These are phyloP conservation scores for Liopterus haemorrhoidalis DNA, from an alignment of 2,888 invertebrate species.

Conservation along the genomic window DNA sequence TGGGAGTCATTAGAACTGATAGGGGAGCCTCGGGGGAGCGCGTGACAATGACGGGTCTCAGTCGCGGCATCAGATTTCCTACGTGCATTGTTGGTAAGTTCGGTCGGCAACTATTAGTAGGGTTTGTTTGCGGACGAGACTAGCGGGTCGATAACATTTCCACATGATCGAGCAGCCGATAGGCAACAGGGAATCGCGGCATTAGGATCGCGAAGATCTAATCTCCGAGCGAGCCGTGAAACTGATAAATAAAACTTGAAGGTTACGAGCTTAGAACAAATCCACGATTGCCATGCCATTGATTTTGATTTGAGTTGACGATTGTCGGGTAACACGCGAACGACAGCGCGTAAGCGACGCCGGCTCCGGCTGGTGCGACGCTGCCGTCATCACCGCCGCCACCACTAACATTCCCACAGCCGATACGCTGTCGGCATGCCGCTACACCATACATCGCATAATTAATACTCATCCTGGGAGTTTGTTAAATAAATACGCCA, in stretches of 20 bases:
- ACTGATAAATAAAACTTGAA: constrained; percentile 21
- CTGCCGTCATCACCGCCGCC: background rate
- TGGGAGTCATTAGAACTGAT: too few species aligned
- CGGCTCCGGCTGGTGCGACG: background rate
- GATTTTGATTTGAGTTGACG: constrained; percentile 24
- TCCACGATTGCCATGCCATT: constrained; percentile 20
- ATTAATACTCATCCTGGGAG: background rate
- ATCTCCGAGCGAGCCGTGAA: constrained; percentile 18
- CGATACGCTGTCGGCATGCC: background rate
- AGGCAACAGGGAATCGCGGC: too few species aligned
- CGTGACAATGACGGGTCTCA: too few species aligned
- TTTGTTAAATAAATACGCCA: background rate
- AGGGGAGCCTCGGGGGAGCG: too few species aligned
- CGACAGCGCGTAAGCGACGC: too few species aligned
- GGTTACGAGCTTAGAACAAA: constrained; percentile 24
- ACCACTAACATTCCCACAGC: background rate
- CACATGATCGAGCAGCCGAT: too few species aligned
- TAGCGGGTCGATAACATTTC: too few species aligned
- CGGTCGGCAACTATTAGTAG: too few species aligned
- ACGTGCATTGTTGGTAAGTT: too few species aligned
- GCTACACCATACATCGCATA: background rate
- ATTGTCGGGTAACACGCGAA: constrained; percentile 19
- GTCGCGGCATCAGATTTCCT: too few species aligned
- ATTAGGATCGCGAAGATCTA: too few species aligned
- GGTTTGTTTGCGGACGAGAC: too few species aligned